Evolutionary conservation across 2,797 vertebrate genomes (phyloP).

Genomic region (Falco peregrinus): DNA sequence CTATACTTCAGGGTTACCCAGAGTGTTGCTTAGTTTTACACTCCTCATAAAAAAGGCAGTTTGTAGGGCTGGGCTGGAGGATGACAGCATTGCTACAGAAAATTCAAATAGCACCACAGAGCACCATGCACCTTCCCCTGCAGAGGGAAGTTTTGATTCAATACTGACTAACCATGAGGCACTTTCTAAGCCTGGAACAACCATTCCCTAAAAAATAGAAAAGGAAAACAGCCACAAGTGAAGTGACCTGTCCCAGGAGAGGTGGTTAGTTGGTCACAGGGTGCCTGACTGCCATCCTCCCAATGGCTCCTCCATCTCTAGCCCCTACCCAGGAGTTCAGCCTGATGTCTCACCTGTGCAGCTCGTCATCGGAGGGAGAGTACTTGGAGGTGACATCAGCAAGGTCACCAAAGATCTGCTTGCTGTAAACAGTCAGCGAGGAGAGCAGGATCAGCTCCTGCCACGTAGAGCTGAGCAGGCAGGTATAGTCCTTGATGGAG

Average conservation of each 20-base stretch:
- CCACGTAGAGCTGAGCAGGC: slow-evolving; percentile 96
- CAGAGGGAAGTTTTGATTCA: background rate
- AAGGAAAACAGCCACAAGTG: background rate
- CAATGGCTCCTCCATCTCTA: background rate
- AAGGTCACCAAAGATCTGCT: slow-evolving; percentile 96
- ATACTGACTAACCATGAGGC: background rate
- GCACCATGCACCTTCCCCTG: background rate
- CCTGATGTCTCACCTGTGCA: slow-evolving; percentile 87
- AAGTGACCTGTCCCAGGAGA: background rate
- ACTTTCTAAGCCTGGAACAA: background rate
- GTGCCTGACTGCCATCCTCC: background rate
- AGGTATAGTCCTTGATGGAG: slow-evolving; percentile 98
- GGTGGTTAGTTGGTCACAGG: background rate
- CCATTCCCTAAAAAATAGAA: background rate
- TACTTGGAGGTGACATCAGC: slow-evolving; percentile 96
- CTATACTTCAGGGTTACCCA: background rate
- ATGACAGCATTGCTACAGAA: background rate
- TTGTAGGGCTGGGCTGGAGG: background rate
- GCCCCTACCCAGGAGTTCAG: background rate
- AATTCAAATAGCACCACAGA: background rate
- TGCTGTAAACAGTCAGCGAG: slow-evolving; percentile 95
- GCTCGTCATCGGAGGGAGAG: slow-evolving; percentile 92
- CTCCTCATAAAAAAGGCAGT: background rate
- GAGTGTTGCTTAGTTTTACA: background rate
- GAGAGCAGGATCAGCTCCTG: slow-evolving; percentile 97